Evolutionary conservation across 35 echinoderm and acorn worm species (phyloP), one percentile per base, ranked within the genome.

Genomic region (Heliocidaris tuberculata): DNA sequence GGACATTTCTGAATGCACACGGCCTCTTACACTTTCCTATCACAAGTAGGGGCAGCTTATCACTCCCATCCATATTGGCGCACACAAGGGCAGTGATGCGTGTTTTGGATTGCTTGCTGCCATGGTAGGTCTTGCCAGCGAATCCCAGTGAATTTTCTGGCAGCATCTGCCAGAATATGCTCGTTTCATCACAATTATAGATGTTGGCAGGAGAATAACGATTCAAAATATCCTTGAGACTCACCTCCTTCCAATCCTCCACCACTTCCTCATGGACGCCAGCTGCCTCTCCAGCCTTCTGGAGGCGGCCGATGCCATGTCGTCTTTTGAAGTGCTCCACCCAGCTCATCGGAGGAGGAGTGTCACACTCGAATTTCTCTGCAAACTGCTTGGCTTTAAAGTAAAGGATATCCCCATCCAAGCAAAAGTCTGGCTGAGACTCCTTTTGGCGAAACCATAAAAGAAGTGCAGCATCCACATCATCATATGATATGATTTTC

Each of bases 1-100:
- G 56, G 6, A 96, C 88, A 93, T 96, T 96, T 93, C 94, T 94
- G 90, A 96, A 96, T 9, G 48, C 50, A 13, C 96, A 47, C 10
- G 70, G 94, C 0, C 94, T 96, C 50, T 96, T 85, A 31, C 5
- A 70, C 92, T 92, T 95, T 30, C 95, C 95, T n/a, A 95, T 95
- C 27, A 95, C 90, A 71, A 95, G 61, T 29, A 86, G 95, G 5
- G 31, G 48, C 19, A 95, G 59, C 35, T 95, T 95, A 31, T 93
- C 50, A 13, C 47, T 50, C 11, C 60, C 90, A 85, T 70, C 89
- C 88, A 95, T 93, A 35, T 93, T 93, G 30, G 91, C 89, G 30
- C 31, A 50, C 31, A 95, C 15, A 48, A 93, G 90, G 32, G 60
- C 95, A 32, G 60, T 95, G 35, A 86, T 70, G 60, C 90, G 7